phyloP scores from a whole-genome alignment of 2,888 invertebrate genomes.

The Rosalia funebris region DNA sequence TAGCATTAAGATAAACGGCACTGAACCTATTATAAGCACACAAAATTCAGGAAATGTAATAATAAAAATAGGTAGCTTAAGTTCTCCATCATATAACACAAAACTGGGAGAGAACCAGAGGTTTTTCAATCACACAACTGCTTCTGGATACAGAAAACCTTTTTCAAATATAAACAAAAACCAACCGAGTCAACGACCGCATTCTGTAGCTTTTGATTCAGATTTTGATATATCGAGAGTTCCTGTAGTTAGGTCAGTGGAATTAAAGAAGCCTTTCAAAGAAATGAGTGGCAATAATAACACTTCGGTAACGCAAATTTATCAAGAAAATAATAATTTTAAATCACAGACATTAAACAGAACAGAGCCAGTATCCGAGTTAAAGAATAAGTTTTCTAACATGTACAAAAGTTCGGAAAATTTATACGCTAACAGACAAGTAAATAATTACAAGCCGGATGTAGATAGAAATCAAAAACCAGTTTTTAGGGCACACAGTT shows the following conservation, averaged over 20 bases:
- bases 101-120: constrained; percentile 42
- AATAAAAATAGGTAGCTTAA: constrained; percentile 57
- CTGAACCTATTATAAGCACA: constrained; percentile 49
- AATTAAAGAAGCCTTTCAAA: constrained; percentile 64
- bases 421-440: constrained; percentile 20
- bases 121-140: constrained; percentile 48
- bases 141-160: constrained; percentile 57
- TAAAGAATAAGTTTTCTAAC: constrained; percentile 33
- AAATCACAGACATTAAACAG: constrained; percentile 19
- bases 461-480: constrained; percentile 48
- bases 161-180: constrained; percentile 56
- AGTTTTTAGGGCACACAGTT: constrained; percentile 53
- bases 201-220: constrained; percentile 58
- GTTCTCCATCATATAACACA: constrained; percentile 22
- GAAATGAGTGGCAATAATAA: constrained; percentile 50
- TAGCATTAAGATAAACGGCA: constrained; percentile 59
- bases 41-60: constrained; percentile 58
- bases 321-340: constrained; percentile 39
- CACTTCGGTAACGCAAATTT: constrained; percentile 57
- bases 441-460: constrained; percentile 32
- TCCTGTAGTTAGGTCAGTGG: constrained; percentile 65
- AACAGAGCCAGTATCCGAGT: constrained; percentile 29
- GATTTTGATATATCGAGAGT: constrained; percentile 61
- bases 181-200: constrained; percentile 49
- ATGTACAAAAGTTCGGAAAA: constrained; percentile 37